Base-by-base conservation (phyloP, 2,888 invertebrate species). In the Mesochorus sp. region DNA sequence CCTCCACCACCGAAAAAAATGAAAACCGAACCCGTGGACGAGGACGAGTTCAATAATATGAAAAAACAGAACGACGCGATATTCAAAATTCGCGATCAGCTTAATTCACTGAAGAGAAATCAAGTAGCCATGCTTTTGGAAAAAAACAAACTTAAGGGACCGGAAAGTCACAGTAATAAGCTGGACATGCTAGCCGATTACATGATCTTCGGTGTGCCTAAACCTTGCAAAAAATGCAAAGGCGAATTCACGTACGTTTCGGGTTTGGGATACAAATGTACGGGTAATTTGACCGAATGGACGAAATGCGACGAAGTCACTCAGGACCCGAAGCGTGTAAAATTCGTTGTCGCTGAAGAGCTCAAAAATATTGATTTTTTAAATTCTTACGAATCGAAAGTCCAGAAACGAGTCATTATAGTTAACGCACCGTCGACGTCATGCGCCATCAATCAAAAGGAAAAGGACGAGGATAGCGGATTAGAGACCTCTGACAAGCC, bases 231-330 rank as follows among this genome's bases (percentile, higher is more conserved):
- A 0, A 95, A 95, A 83, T 99, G 99, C 88, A 62, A 92, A 0
- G 96, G 96, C 0, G 95, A 97, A 86, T 92, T 95, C 14, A 91
- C 93, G 34, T 94, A 95, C 84, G 92, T 93, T 81, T 92, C 92
- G 74, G 95, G 95, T 26, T 92, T 93, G 76, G 96, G 97, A 2
- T 99, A 99, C 89, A 93, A 94, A 80, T 99, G 99, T 90, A 94
- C 93, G 80, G 98, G 98, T 86, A 92, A 95, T 88, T 85, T 96
- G 34, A 95, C 95, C 8, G 98, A 97, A 88, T 99, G 98, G 97
- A 95, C 96, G 0, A 97, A 96, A 90, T 99, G 99, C 90, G 92
- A 94, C 67, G 93, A 94, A 84, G 89, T 94, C 3, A 93, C 94
- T 0, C 94, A 94, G 83, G 93, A 94, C 42, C 99, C 99, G 0